These are phyloP conservation scores for Elachura formosa DNA, from an alignment of 2,113 vertebrate genomes.

Conservation along the genomic window DNA sequence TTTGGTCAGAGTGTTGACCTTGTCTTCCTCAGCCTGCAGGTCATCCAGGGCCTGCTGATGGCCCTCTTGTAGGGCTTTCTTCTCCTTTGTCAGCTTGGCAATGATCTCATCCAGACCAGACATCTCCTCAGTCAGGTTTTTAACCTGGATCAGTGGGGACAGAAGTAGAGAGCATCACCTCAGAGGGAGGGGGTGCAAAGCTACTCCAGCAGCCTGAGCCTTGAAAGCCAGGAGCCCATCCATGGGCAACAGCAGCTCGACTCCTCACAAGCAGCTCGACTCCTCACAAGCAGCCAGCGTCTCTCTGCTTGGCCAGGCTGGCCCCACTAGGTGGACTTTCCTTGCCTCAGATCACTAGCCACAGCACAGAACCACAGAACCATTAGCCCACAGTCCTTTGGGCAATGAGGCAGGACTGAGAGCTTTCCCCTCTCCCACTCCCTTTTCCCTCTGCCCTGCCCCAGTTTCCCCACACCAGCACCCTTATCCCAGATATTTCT, in stretches of 20 bases:
- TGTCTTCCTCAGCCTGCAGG: slow-evolving; percentile 91
- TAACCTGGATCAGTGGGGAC: slow-evolving; percentile 73
- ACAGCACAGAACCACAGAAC: not conserved
- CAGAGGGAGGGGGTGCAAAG: not conserved
- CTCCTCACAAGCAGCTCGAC: not conserved
- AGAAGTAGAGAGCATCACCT: not conserved
- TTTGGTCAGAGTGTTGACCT: slow-evolving; percentile 86
- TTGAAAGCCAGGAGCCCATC: not conserved
- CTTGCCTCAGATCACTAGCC: not conserved
- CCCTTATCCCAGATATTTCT: not conserved
- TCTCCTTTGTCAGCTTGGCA: slow-evolving; percentile 87
- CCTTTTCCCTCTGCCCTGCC: not conserved
- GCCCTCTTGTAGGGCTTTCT: slow-evolving; percentile 88
- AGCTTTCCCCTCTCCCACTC: not conserved
- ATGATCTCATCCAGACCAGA: slow-evolving; percentile 85
- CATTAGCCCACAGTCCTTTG: accelerated
- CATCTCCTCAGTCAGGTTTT: slow-evolving; percentile 94
- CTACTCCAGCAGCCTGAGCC: not conserved
- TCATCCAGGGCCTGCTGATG: slow-evolving; percentile 91
- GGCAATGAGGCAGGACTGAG: not conserved
- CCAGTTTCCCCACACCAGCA: not conserved
- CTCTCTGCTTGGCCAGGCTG: not conserved
- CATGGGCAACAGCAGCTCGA: not conserved
- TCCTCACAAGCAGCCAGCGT: too few species aligned
- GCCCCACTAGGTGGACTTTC: not conserved